Conservation (phyloP, 2,113 vertebrate species). For the Aythya baeri region DNA sequence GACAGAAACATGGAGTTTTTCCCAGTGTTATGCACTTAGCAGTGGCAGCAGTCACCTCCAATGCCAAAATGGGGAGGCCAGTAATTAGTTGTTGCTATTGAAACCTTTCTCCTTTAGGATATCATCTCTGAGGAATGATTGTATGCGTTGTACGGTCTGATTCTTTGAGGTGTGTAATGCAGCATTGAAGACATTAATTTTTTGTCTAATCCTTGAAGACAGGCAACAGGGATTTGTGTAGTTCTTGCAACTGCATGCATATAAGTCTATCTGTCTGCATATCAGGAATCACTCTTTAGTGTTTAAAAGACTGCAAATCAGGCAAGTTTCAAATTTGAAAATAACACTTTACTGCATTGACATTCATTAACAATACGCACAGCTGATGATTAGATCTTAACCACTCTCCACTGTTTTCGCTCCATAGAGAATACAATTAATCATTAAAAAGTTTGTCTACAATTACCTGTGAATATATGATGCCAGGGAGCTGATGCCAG, state of each 20-base stretch:
- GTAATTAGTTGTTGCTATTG: background rate
- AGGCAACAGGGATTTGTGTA: background rate
- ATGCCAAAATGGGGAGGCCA: background rate
- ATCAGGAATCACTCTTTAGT: background rate
- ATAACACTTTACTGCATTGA: no score
- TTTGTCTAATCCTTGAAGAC: background rate
- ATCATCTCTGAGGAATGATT: background rate
- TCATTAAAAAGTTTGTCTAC: background rate
- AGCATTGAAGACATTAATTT: background rate
- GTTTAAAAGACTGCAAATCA: background rate
- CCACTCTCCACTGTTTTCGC: background rate
- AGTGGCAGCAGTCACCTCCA: background rate
- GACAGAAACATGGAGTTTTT: background rate
- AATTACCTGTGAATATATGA: background rate
- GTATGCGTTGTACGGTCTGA: background rate
- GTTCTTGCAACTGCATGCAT: background rate
- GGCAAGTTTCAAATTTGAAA: background rate
- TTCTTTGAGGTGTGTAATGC: background rate
- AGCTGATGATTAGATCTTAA: background rate
- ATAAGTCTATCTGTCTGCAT: accelerated
- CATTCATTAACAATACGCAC: background rate
- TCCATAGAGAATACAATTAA: background rate
- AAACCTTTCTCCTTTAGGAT: background rate
- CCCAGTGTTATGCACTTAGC: accelerated
- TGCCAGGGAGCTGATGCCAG: background rate